phyloP scores from a whole-genome alignment of 1,140 invertebrate species.

The Episyrphus balteatus region DNA sequence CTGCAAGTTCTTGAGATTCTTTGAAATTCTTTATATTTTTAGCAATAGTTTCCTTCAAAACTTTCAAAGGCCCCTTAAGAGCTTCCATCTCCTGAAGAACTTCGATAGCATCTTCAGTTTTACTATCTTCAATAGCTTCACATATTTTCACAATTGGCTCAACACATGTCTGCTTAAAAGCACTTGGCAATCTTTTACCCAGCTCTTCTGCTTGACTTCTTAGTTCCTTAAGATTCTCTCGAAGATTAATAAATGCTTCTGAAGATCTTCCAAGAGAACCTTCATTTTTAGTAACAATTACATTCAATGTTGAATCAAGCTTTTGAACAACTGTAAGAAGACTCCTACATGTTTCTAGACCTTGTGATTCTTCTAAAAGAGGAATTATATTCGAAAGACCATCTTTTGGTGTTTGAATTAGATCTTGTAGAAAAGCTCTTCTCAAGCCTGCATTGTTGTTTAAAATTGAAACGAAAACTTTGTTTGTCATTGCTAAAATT shows the following conservation, averaged over 20 bases:
- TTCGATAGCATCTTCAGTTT: slow-evolving; percentile 8
- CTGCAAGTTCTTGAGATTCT: too few relatives aligned
- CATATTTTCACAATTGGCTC: background rate
- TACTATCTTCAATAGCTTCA: background rate
- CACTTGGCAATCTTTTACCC: too few relatives aligned
- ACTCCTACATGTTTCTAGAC: too few relatives aligned
- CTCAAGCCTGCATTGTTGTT: slow-evolving; percentile 5
- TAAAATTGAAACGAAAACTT: slow-evolving; percentile 2
- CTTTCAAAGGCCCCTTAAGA: background rate
- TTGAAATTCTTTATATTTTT: too few relatives aligned
- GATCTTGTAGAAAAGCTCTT: slow-evolving; percentile 7
- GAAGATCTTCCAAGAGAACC: too few relatives aligned
- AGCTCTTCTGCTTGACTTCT: too few relatives aligned
- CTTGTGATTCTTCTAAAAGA: too few relatives aligned
- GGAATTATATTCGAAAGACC: background rate
- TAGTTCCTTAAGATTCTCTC: too few relatives aligned
- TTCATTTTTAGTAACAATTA: background rate
- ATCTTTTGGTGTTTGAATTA: background rate
- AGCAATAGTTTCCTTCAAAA: background rate
- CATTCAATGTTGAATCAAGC: too few relatives aligned
- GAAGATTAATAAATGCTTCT: too few relatives aligned
- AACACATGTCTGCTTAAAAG: too few relatives aligned
- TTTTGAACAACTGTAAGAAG: too few relatives aligned
- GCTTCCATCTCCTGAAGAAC: slow-evolving; percentile 7
- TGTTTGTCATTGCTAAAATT: slow-evolving; percentile 3